A percentile compares a stretch with the other conserved stretches of the same genome.
These are phyloP conservation scores for Lutjanus argentimaculatus DNA, from an alignment of 2,797 vertebrate species.

Conservation along the genomic window DNA sequence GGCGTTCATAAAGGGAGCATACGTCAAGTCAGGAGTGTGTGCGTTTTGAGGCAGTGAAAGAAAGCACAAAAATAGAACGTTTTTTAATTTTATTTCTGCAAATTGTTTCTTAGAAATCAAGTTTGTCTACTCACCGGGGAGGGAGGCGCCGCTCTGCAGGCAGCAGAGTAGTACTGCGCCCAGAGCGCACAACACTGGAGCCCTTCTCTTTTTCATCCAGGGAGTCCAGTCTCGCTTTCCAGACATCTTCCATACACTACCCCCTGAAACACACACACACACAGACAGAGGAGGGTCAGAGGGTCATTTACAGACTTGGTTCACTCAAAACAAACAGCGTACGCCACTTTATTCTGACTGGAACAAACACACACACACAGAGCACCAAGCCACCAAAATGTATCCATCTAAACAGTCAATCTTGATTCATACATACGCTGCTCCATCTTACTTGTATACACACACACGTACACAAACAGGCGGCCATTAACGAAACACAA, in stretches of 20 bases:
- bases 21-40: not conserved
- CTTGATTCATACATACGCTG: slow-evolving; percentile 1
- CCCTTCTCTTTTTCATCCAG: slow-evolving; percentile 84
- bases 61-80: not conserved
- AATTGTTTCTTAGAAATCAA: not conserved
- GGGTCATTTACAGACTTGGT: slow-evolving; percentile 31
- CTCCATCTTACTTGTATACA: slow-evolving; percentile 31
- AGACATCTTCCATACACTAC: slow-evolving; percentile 88
- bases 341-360: slow-evolving; percentile 21
- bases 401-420: slow-evolving; percentile 19
- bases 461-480: slow-evolving; percentile 48
- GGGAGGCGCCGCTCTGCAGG: slow-evolving; percentile 77
- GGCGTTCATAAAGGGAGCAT: slow-evolving; percentile 23
- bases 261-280: slow-evolving; percentile 74
- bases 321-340: slow-evolving; percentile 38
- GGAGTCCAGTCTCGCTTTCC: slow-evolving; percentile 82
- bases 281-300: slow-evolving; percentile 40
- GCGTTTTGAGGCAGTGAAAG: not conserved
- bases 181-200: slow-evolving; percentile 81
- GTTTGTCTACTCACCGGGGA: slow-evolving; percentile 73
- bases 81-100: not conserved
- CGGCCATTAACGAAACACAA: slow-evolving; percentile 57
- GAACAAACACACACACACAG: slow-evolving; percentile 32
- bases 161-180: slow-evolving; percentile 82
- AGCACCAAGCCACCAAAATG: slow-evolving; percentile 21